Evolutionary conservation across 2,797 vertebrate species (phyloP).

Genomic region (Erpetoichthys calabaricus): DNA sequence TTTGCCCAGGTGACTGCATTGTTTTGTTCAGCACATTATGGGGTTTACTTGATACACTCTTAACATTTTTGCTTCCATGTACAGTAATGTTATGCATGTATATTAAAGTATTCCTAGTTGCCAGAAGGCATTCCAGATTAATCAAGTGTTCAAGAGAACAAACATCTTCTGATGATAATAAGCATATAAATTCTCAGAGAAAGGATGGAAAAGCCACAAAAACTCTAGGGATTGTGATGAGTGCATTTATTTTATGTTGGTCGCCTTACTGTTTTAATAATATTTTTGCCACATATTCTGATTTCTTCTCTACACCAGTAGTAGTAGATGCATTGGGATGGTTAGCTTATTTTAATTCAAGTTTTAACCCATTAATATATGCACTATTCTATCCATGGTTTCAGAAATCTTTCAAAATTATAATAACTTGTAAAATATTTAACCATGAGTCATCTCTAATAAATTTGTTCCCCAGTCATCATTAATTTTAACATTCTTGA

Average conservation of each 20-base stretch:
- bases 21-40: no score
- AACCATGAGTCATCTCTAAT: neutral
- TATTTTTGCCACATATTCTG: neutral
- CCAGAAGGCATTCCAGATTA: neutral
- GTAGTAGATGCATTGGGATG: neutral
- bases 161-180: no score
- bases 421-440: neutral
- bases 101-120: neutral
- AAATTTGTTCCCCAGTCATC: no score
- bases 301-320: neutral
- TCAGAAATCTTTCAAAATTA: neutral
- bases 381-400: no score
- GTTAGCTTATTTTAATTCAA: neutral
- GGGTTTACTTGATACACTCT: neutral
- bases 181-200: neutral
- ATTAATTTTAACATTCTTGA: no score
- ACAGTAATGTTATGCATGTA: neutral
- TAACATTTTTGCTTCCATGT: neutral
- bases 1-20: no score
- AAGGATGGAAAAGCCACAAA: neutral
- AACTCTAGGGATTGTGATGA: neutral
- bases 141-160: no score
- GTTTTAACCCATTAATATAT: neutral
- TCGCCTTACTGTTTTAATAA: no score
- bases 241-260: neutral